Evolutionary conservation across 2,113 vertebrate genomes (phyloP), one percentile per base, ranked within the genome.

Genomic region (Promerops cafer): DNA sequence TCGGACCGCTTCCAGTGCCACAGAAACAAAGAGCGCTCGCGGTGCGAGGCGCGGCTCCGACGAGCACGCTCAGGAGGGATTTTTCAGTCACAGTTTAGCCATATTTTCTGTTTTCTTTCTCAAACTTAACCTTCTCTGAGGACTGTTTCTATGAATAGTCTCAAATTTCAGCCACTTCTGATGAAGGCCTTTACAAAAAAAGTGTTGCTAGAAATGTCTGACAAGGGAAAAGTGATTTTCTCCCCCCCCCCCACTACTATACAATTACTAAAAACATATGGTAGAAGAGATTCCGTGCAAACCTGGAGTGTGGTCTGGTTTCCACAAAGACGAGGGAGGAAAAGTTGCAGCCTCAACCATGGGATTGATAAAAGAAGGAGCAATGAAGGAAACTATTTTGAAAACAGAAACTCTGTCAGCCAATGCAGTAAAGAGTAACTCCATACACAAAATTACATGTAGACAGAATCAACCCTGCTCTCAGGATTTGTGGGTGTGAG

Each of bases 221-320:
- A 97, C 94, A 97, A 81, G 92, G 93, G 68, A 96, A 90, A 96
- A 96, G 92, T 31, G n/a, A 56, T 63, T 91, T 89, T 54, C 16
- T 10, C 4, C 3, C 4, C 3, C n/a, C 10, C 15, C 56, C 40
- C 31, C 15, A 54, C 76, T 16, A 54, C 76, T 71, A 81, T 30
- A 53, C 79, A 95, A 81, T 92, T 96, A 93, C 94, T 90, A 89
- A 93, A 96, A 96, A 84, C 88, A 96, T 84, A 94, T 79, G 88
- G 93, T 90, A 66, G 88, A 89, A 82, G 89, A 81, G 53, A 75
- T 86, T 85, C 83, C 1, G 3, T 56, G 65, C 90, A 92, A 93
- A 93, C 81, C 83, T 89, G 72, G 90, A 91, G 86, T 78, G 69
- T 81, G 83, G 88, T 82, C 72, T 93, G 72, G 56, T 89, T 83